Conservation (phyloP, 2,888 invertebrate genomes). For the Bombylius discolor region DNA sequence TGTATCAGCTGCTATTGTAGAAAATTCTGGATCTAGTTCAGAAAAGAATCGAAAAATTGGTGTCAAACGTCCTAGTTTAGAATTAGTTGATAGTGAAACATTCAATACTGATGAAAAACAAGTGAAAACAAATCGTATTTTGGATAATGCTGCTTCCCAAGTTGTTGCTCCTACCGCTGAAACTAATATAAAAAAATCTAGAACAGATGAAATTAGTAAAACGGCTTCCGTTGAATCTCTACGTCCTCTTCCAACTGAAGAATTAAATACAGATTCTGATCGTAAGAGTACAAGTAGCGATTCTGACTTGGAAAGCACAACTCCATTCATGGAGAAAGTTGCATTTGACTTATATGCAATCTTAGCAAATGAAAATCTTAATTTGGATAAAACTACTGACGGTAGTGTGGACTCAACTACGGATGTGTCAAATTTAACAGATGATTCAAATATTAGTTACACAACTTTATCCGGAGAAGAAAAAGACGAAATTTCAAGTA, state of each 20-base stretch:
- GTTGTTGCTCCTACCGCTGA: neutral
- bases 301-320: conserved; percentile 30
- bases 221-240: neutral
- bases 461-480: conserved; percentile 37
- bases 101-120: conserved; percentile 53
- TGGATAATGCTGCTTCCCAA: conserved; percentile 18
- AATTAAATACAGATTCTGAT: neutral
- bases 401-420: conserved; percentile 27
- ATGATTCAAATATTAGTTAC: conserved; percentile 20
- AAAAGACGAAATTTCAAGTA: conserved; percentile 37
- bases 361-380: conserved; percentile 50
- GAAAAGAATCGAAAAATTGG: conserved; percentile 29
- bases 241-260: neutral
- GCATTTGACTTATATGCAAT: conserved; percentile 74
- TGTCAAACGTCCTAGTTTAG: conserved; percentile 58
- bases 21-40: conserved; percentile 45
- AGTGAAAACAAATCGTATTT: conserved; percentile 28
- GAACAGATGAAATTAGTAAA: neutral
- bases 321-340: conserved; percentile 66
- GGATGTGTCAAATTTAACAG: neutral
- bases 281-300: conserved; percentile 15
- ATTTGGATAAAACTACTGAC: conserved; percentile 38
- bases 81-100: conserved; percentile 67
- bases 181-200: neutral
- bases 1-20: conserved; percentile 40